phyloP scores from a whole-genome alignment of 2,797 vertebrate genomes.

The Neoniphon sammara region DNA sequence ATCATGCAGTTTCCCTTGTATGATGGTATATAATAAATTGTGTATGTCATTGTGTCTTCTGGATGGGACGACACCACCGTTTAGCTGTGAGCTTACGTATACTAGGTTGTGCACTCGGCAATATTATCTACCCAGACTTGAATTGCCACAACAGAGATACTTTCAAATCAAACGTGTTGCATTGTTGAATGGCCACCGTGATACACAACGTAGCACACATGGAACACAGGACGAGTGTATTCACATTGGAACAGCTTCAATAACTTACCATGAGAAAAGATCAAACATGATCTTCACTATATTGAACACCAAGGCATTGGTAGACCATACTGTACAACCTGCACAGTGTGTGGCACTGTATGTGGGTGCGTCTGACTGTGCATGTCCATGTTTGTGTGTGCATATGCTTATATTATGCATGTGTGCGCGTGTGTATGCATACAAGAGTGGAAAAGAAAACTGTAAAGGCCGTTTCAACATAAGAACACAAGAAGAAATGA shows the following conservation, averaged over 20 bases:
- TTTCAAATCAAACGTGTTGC: conserved; percentile 66
- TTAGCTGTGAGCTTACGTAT: not conserved
- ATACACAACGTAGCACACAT: conserved; percentile 82
- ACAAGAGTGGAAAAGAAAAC: conserved; percentile 60
- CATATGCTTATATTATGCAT: conserved; percentile 27
- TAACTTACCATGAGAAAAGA: conserved; percentile 82
- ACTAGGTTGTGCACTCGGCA: conserved; percentile 13
- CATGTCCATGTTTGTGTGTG: conserved; percentile 27
- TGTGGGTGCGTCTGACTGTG: conserved; percentile 38
- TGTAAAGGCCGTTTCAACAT: conserved; percentile 75
- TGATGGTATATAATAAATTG: conserved; percentile 1
- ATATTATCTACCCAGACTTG: conserved; percentile 75
- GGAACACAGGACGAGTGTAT: conserved; percentile 79
- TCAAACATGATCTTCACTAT: conserved; percentile 71
- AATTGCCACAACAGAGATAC: conserved; percentile 72
- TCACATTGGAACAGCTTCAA: conserved; percentile 72
- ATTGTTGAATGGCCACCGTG: conserved; percentile 78
- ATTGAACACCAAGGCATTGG: conserved; percentile 56
- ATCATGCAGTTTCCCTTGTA: not conserved
- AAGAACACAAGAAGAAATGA: conserved; percentile 83
- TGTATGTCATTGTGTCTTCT: conserved; percentile 40
- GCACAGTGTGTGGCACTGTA: conserved; percentile 44
- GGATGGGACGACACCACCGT: not conserved
- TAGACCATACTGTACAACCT: conserved; percentile 50
- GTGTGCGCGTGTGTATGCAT: conserved; percentile 52